Percentiles rank a stretch among this genome's conserved stretches.
Evolutionary conservation across 2,113 vertebrate genomes (phyloP).

Genomic region (Apodemus sylvaticus): DNA sequence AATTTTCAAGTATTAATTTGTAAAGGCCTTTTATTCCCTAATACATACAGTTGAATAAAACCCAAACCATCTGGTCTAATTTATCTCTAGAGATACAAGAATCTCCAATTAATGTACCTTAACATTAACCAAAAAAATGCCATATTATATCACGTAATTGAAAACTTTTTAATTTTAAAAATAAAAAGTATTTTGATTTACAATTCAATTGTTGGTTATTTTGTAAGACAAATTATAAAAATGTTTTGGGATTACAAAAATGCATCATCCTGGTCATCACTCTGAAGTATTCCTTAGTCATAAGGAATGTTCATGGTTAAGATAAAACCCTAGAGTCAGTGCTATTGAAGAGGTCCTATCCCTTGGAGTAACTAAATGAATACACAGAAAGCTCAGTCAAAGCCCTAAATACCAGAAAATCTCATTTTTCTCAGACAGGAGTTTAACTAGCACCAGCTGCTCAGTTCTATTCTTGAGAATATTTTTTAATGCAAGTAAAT

Average conservation of each 20-base stretch:
- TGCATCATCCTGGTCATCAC: background rate
- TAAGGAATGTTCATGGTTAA: background rate
- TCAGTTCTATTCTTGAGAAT: background rate
- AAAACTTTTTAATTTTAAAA: background rate
- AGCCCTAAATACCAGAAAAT: background rate
- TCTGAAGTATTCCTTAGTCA: background rate
- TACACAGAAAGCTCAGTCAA: background rate
- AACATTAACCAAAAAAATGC: conserved; percentile 66
- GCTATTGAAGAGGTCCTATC: background rate
- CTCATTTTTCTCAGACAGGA: background rate
- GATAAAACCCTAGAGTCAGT: background rate
- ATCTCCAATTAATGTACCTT: conserved; percentile 69
- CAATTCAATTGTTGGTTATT: background rate
- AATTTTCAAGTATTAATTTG: background rate
- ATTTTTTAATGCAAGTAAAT: background rate
- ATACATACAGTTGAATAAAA: background rate
- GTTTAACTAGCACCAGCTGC: background rate
- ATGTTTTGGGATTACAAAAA: background rate
- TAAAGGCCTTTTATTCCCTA: conserved; percentile 60
- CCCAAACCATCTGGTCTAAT: conserved; percentile 72
- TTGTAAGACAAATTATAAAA: background rate
- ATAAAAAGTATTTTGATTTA: conserved; percentile 17
- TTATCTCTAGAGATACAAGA: conserved; percentile 69
- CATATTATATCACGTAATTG: conserved; percentile 55
- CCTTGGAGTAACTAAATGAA: background rate